phyloP scores from a whole-genome alignment of 2,888 invertebrate genomes.

The Vanessa cardui region DNA sequence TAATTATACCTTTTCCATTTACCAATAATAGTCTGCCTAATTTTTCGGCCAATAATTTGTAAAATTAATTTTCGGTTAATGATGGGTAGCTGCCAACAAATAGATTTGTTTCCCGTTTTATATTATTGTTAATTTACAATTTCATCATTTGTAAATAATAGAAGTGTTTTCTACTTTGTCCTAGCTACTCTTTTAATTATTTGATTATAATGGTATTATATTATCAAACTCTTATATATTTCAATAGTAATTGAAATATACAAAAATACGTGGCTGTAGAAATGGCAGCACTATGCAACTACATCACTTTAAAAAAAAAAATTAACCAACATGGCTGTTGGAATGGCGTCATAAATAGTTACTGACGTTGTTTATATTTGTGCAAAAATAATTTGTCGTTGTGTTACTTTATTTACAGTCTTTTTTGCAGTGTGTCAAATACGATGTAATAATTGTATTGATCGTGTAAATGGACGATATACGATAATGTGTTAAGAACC shows the following conservation, averaged over 20 bases:
- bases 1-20: too few relatives aligned
- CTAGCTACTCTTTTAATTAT: too few relatives aligned
- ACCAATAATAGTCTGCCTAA: too few relatives aligned
- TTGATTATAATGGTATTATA: too few relatives aligned
- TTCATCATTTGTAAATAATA: too few relatives aligned
- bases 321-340: constrained; percentile 72
- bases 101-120: too few relatives aligned
- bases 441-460: constrained; percentile 59
- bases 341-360: constrained; percentile 79
- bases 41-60: too few relatives aligned
- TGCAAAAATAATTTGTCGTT: constrained; percentile 51
- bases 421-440: constrained; percentile 42
- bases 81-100: too few relatives aligned
- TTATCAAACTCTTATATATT: too few relatives aligned
- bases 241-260: not conserved
- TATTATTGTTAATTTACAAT: too few relatives aligned
- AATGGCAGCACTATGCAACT: constrained; percentile 37
- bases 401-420: constrained; percentile 35
- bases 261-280: constrained; percentile 22
- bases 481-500: constrained; percentile 64
- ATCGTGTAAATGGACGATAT: constrained; percentile 42
- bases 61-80: too few relatives aligned
- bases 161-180: too few relatives aligned
- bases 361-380: constrained; percentile 80
- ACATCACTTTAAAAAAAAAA: constrained; percentile 35